phyloP scores from a whole-genome alignment of 2,113 vertebrate genomes.

The Pterocles orientalis region DNA sequence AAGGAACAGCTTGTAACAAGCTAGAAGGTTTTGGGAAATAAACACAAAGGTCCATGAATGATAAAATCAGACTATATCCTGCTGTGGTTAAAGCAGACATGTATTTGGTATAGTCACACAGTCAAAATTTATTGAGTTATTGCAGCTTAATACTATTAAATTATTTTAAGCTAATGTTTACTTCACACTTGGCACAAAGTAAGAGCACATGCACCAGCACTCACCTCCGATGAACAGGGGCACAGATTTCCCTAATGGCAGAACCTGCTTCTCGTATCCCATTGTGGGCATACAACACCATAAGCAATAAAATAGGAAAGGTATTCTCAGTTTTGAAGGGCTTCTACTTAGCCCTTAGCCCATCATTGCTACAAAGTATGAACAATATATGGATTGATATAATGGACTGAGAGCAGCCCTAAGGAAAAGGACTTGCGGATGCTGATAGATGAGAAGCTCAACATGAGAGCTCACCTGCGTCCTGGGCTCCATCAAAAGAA shows the following conservation, averaged over 20 bases:
- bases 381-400: not conserved
- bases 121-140: not conserved
- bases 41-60: not conserved
- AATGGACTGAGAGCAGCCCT: too few species aligned
- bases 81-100: not conserved
- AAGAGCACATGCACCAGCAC: not conserved
- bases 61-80: not conserved
- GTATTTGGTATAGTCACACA: not conserved
- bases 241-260: not conserved
- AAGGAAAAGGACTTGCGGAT: too few species aligned
- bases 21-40: not conserved
- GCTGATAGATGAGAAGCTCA: too few species aligned
- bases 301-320: not conserved
- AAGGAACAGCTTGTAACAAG: not conserved
- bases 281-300: not conserved
- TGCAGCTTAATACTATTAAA: not conserved
- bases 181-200: not conserved
- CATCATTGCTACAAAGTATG: not conserved
- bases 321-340: not conserved
- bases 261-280: not conserved
- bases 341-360: not conserved
- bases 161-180: not conserved
- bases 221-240: not conserved
- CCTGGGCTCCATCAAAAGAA: too few species aligned
- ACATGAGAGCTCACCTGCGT: too few species aligned